These are phyloP conservation scores for Carapus acus DNA, from an alignment of 2,797 vertebrate genomes.

Conservation along the genomic window DNA sequence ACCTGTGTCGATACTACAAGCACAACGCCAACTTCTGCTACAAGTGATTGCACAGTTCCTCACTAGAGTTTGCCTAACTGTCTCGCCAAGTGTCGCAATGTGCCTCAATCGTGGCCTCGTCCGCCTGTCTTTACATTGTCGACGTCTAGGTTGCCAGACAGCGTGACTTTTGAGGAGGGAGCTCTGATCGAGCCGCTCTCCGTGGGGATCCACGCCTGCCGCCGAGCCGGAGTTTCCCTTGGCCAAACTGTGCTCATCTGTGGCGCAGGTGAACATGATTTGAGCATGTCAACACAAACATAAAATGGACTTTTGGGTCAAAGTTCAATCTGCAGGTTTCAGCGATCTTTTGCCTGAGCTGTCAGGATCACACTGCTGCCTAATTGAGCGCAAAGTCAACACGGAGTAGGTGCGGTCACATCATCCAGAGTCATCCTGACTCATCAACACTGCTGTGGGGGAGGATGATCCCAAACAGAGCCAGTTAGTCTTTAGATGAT, in stretches of 20 bases:
- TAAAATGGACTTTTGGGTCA: neutral
- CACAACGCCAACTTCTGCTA: constrained; percentile 92
- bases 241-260: constrained; percentile 87
- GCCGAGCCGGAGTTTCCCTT: constrained; percentile 80
- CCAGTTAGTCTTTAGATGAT: too few species aligned
- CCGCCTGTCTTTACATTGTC: too few species aligned
- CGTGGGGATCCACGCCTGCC: constrained; percentile 93
- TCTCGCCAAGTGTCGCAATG: too few species aligned
- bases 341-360: neutral
- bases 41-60: constrained; percentile 71
- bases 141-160: constrained; percentile 90
- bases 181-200: constrained; percentile 94
- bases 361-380: neutral
- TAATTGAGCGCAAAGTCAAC: neutral
- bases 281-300: accelerated
- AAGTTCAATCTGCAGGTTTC: neutral
- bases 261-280: constrained; percentile 79
- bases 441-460: constrained; percentile 16
- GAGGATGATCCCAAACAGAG: constrained; percentile 23
- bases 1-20: constrained; percentile 87
- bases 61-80: constrained; percentile 18
- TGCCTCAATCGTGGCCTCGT: too few species aligned
- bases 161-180: constrained; percentile 92
- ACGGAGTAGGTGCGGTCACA: neutral
- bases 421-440: constrained; percentile 20